Base-by-base conservation (phyloP, 2,888 invertebrate species). In the Diploptera punctata region DNA sequence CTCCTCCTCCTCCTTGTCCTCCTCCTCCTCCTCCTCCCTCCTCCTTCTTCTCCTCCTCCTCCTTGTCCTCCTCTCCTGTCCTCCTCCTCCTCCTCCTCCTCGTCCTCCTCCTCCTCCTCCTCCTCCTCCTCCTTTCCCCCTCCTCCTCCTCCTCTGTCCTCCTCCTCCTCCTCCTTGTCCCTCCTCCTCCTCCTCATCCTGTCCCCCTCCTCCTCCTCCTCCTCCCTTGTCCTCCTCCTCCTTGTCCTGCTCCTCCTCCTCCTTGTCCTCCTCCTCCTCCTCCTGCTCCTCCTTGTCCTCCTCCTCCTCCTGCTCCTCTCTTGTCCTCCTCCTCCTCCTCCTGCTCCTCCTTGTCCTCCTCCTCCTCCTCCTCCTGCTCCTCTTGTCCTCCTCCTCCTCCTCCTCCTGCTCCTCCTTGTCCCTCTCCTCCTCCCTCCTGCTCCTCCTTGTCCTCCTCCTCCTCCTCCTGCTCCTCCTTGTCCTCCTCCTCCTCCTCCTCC, bases 241-340 rank as follows among this genome's bases (percentile, higher is more conserved):
- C 76, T 73, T 74, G 74, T 24, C 33, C 62, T 29, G 31, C 33
- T 38, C 57, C 10, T 4, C 10, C 49, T 52, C 26, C n/a, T 1
- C 16, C 44, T 16, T 31, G 49, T 1, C 38, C 7, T 21, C 68
- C 33, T 54, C 38, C 18, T 38, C 44, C 33, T n/a, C 47, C 70
- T 38, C 18, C 13, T 47, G 19, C n/a, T 75, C 77, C 76, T 70
- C 76, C 74, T 72, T 74, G 73, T 68, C 70, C 54, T 72, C 70
- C 76, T 67, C 65, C 54, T 70, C 68, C 75, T 75, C 75, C 76
- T 76, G 75, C 77, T 76, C 77, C 73, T 77, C 78, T 76, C 78
- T 75, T 77, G 78, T 77, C 77, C 75, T 77, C 77, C 78, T 76
- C 75, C 76, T 76, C 76, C 78, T 77, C 77, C 76, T 71, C 71